Conservation (phyloP, 2,888 invertebrate species). For the Tupiocoris notatus region DNA sequence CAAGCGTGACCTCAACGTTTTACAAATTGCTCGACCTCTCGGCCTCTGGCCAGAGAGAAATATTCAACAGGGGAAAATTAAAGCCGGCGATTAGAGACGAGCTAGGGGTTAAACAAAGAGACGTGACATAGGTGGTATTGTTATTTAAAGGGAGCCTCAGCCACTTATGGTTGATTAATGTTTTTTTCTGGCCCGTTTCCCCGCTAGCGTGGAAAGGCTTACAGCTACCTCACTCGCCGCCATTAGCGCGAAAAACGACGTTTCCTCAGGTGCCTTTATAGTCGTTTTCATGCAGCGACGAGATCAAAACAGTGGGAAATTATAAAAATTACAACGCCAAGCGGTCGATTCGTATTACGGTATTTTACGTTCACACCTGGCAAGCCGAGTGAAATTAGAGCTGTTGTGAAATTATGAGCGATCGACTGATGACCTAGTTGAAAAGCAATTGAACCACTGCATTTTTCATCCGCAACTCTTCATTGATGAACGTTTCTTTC, state of each 20-base stretch:
- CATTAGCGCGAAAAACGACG: not conserved
- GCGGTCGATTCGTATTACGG: no score
- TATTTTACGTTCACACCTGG: no score
- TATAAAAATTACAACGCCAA: no score
- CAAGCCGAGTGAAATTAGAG: no score
- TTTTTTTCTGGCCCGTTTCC: not conserved
- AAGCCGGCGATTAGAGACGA: slow-evolving; percentile 32
- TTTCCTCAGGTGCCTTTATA: no score
- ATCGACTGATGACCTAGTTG: no score
- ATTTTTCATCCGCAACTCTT: no score
- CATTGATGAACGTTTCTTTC: no score
- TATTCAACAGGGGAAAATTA: slow-evolving; percentile 29
- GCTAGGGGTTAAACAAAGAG: slow-evolving; percentile 14
- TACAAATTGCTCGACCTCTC: not conserved
- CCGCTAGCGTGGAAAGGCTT: not conserved
- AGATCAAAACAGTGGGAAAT: no score
- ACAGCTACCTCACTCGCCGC: not conserved
- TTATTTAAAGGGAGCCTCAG: slow-evolving; percentile 21
- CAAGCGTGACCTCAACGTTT: not conserved
- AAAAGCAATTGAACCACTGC: no score
- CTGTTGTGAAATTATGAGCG: no score
- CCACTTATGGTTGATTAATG: slow-evolving; percentile 36
- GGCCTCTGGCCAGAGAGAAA: slow-evolving; percentile 1
- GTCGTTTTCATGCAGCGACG: no score
- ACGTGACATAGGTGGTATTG: slow-evolving; percentile 33